Conservation (phyloP, 2,797 vertebrate species). For the Enteromius anoplus region DNA sequence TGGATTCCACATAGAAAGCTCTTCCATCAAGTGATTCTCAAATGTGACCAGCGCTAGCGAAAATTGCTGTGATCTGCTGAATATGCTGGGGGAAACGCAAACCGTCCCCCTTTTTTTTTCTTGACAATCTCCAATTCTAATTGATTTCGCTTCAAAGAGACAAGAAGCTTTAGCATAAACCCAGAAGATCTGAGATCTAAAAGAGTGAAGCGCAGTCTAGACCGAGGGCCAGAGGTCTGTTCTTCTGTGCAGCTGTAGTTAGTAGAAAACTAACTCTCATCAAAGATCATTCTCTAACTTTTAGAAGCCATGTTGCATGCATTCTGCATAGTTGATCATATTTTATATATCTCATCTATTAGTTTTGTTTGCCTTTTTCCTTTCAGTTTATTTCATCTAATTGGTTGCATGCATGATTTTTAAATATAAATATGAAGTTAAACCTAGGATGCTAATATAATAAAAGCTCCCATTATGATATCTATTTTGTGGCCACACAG, state of each 20-base stretch:
- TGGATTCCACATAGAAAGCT: slow-evolving; percentile 35
- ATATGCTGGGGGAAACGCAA: slow-evolving; percentile 57
- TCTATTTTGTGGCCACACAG: slow-evolving; percentile 47
- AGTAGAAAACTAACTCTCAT: slow-evolving; percentile 80
- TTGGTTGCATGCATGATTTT: slow-evolving; percentile 71
- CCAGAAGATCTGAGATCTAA: slow-evolving; percentile 33
- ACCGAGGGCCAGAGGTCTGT: slow-evolving; percentile 50
- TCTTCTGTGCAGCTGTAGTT: slow-evolving; percentile 69
- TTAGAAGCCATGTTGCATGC: slow-evolving; percentile 73
- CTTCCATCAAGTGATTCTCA: slow-evolving; percentile 20
- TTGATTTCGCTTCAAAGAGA: slow-evolving; percentile 35
- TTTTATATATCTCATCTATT: slow-evolving; percentile 62
- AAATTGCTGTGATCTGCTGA: slow-evolving; percentile 67
- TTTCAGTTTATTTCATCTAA: slow-evolving; percentile 65
- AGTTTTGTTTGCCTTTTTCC: slow-evolving; percentile 59
- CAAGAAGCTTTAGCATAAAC: slow-evolving; percentile 23
- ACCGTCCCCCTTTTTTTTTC: slow-evolving; percentile 23
- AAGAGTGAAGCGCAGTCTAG: slow-evolving; percentile 60
- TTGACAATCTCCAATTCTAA: slow-evolving; percentile 36
- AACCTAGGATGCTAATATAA: slow-evolving; percentile 55
- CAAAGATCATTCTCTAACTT: slow-evolving; percentile 71
- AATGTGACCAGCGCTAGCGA: slow-evolving; percentile 15
- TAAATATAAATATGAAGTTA: slow-evolving; percentile 63
- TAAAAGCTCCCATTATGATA: slow-evolving; percentile 54
- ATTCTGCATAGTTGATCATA: slow-evolving; percentile 73